Evolutionary conservation across 2,888 invertebrate species (phyloP).

Genomic region (Conops quadrifasciatus): DNA sequence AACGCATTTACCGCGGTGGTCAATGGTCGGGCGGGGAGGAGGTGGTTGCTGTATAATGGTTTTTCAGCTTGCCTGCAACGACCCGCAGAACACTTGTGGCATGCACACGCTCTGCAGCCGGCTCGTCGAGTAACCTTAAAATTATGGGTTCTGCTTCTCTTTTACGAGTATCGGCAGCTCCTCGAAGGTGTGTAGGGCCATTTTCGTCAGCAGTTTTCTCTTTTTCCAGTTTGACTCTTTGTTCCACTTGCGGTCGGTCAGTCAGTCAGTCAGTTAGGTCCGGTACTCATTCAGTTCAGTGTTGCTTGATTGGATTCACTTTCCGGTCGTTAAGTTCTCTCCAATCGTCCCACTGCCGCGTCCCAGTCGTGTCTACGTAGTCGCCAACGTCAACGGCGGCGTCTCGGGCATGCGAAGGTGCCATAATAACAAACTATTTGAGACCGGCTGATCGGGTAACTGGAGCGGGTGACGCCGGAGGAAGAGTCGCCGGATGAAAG

Average conservation of each 20-base stretch:
- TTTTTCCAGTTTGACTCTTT: neutral
- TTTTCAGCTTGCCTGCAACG: neutral
- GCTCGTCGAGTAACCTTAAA: slow-evolving; percentile 31
- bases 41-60: too few relatives aligned
- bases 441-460: too few relatives aligned
- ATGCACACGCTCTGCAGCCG: slow-evolving; percentile 18
- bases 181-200: slow-evolving; percentile 32
- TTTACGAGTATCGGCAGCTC: slow-evolving; percentile 41
- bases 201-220: slow-evolving; percentile 25
- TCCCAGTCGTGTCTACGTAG: neutral
- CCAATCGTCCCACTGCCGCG: too few relatives aligned
- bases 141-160: slow-evolving; percentile 30
- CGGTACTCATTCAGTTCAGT: slow-evolving; percentile 13
- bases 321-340: slow-evolving; percentile 15
- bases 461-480: too few relatives aligned
- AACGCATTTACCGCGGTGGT: neutral
- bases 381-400: neutral
- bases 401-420: too few relatives aligned
- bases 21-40: neutral
- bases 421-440: slow-evolving; percentile 41
- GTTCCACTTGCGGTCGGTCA: slow-evolving; percentile 14
- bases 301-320: slow-evolving; percentile 24
- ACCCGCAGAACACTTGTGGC: slow-evolving; percentile 2
- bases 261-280: slow-evolving; percentile 21
- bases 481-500: too few relatives aligned